Percentiles rank a stretch among this genome's conserved stretches.
phyloP scores from a whole-genome alignment of 2,888 invertebrate species.

The Leistus spinibarbis region DNA sequence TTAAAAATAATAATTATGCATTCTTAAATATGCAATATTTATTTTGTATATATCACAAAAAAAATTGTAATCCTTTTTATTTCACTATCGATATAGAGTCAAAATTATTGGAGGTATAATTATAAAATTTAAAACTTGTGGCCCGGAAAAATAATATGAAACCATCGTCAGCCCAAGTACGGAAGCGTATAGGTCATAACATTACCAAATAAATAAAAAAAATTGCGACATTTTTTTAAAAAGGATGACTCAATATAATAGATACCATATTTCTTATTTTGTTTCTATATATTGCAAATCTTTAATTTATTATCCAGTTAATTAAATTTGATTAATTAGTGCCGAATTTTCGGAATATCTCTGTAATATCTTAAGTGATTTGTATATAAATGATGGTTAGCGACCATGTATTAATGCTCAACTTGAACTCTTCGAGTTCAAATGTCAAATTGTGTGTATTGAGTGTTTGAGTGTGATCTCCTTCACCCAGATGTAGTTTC shows the following conservation, averaged over 20 bases:
- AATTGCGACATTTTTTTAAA: too few relatives aligned
- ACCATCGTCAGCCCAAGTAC: too few relatives aligned
- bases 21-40: too few relatives aligned
- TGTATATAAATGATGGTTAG: too few relatives aligned
- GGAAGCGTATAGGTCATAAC: too few relatives aligned
- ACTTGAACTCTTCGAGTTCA: slow-evolving; percentile 7
- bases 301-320: neutral
- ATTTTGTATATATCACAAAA: too few relatives aligned
- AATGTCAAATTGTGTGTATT: slow-evolving; percentile 2
- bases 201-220: neutral
- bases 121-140: too few relatives aligned
- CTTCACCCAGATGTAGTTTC: slow-evolving; percentile 5
- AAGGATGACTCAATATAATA: neutral
- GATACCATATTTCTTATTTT: neutral
- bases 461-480: neutral
- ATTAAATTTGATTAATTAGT: neutral
- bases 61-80: too few relatives aligned
- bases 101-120: too few relatives aligned
- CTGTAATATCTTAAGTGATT: neutral
- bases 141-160: too few relatives aligned
- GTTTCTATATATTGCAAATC: neutral
- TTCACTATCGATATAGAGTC: too few relatives aligned
- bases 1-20: too few relatives aligned
- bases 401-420: neutral
- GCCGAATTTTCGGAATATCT: neutral